These are phyloP conservation scores for Caerostris extrusa DNA, from an alignment of 1,140 invertebrate genomes.

Conservation along the genomic window DNA sequence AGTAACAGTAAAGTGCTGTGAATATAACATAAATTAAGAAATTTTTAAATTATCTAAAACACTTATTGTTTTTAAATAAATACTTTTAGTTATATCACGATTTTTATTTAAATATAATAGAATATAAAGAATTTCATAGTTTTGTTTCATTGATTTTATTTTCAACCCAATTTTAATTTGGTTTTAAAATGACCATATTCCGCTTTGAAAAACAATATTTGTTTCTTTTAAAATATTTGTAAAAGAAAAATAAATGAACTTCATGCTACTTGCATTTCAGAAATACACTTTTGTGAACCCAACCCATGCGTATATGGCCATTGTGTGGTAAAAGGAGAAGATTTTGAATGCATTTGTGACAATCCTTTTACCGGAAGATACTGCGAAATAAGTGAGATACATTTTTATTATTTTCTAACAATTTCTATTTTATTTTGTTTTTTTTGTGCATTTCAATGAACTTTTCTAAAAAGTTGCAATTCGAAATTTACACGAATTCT, in stretches of 20 bases:
- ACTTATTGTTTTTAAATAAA: too few relatives aligned
- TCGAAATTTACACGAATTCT: too few relatives aligned
- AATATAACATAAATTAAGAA: too few relatives aligned
- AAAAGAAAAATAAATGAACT: too few relatives aligned
- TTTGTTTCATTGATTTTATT: not conserved
- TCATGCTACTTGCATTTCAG: not conserved
- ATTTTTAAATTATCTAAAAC: too few relatives aligned
- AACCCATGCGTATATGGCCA: constrained; percentile 43
- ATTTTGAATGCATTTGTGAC: constrained; percentile 31
- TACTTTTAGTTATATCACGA: too few relatives aligned
- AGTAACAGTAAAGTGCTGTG: too few relatives aligned
- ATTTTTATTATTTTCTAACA: not conserved
- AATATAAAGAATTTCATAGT: not conserved
- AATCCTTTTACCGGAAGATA: constrained; percentile 42
- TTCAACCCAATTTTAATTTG: not conserved
- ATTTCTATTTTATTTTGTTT: too few relatives aligned
- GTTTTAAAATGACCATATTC: not conserved
- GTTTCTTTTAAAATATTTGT: not conserved
- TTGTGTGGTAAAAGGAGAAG: not conserved
- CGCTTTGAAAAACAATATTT: not conserved
- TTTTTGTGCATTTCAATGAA: too few relatives aligned
- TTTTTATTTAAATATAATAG: not conserved
- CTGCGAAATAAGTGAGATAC: constrained; percentile 59
- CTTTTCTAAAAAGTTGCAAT: too few relatives aligned
- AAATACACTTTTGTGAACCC: not conserved